Evolutionary conservation across 2,113 vertebrate genomes (phyloP), one percentile per base, ranked within the genome.

Genomic region (Butorides virescens): DNA sequence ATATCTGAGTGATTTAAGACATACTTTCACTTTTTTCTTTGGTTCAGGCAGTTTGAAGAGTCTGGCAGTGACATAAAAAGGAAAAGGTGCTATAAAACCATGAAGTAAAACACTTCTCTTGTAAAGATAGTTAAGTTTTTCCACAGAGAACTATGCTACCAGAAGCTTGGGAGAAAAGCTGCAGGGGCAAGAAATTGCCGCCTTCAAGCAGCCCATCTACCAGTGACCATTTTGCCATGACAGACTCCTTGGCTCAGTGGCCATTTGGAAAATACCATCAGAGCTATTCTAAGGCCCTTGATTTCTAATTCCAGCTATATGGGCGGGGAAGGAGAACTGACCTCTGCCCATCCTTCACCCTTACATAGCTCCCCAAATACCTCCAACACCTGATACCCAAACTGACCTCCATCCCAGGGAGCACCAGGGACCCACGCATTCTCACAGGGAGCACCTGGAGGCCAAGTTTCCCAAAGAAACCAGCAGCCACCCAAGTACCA

Each of bases 171-270:
- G 22, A 78, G 30, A 59, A 61, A 13, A 46, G 36, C 37, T 50
- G 55, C 26, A 26, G 26, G 27, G 5, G 12, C 17, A 66, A 42
- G 34, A 26, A 59, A 5, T 6, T 18, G 25, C 18, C 14, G 9
- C 52, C 30, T 26, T 4, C 23, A 15, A 44, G 56, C 19, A 29
- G 14, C 9, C 20, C 0, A 2, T 19, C 68, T 37, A 0, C 5
- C 10, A 21, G 26, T 32, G 26, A 29, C 10, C 59, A 19, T 11
- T 93, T 47, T 4, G 32, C 15, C 44, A n/a, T 2, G 4, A 23
- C 23, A 79, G 25, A 13, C 5, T 21, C 16, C 29, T 20, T 8
- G 5, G 20, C 9, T 67, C 32, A 14, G n/a, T 29, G 53, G 58
- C 27, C 44, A 23, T 3, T 16, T 14, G 39, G 52, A n/a, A 89